Evolutionary conservation across 2,797 vertebrate genomes (phyloP), one percentile per base, ranked within the genome.

Genomic region (Pampus argenteus): DNA sequence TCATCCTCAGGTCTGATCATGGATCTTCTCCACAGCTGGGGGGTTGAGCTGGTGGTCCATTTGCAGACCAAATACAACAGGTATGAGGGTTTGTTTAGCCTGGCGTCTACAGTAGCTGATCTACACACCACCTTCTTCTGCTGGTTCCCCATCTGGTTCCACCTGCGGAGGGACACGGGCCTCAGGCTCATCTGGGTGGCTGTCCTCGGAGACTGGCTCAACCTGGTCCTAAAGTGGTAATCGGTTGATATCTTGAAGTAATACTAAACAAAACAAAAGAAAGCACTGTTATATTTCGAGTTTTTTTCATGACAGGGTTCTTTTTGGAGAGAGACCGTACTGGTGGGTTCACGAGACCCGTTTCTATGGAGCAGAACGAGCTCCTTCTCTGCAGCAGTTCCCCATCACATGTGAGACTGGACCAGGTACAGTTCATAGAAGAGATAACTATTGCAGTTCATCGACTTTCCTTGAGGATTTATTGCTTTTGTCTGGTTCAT

Each of bases 171-270:
- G 88, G 79, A 94, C 0, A 95, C 96, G 29, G 97, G 94, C 57
- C 79, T 98, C 91, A 93, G 94, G 76, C 96, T 99, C 25, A 93
- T 99, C 88, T 99, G 98, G 98, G 97, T 98, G 80, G 96, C 97
- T 0, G 97, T 98, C 31, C 90, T 99, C 0, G 97, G 97, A 3
- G 98, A 99, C 88, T 99, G 98, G 98, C 92, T 99, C 83, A 99
- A 99, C 90, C 83, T 99, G 9, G 93, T 99, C 80, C 97, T 98
- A 60, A 99, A 99, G 90, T 99, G 98, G 97, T 98, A 92, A 93
- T 18, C 25, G 1, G 13, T n/a, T 29, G 2, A 31, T 10, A 31
- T 44, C 40, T 18, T 10, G 17, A 44, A 44, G 4, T 5, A 13
- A 40, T 18, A 2, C 1, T 5, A 2, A 51, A 20, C 6, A 26